Evolutionary conservation across 2,888 invertebrate species (phyloP).

Genomic region (Acanthacorydalis orientalis): DNA sequence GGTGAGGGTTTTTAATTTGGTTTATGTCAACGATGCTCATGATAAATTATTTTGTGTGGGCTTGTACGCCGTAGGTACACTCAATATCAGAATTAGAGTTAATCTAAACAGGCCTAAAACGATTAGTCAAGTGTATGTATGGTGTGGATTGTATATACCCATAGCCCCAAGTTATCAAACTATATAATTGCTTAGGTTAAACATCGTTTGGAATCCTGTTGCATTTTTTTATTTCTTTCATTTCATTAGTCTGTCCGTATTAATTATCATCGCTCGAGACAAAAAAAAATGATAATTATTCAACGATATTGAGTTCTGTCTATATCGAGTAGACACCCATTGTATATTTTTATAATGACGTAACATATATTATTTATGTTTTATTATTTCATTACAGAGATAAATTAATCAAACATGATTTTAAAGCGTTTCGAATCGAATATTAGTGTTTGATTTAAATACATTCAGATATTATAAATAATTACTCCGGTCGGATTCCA

Average conservation of each 20-base stretch:
- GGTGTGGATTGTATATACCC: not conserved
- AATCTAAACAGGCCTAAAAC: conserved; percentile 1
- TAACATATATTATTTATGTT: too few species aligned
- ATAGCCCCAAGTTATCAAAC: conserved; percentile 4
- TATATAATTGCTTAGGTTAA: conserved; percentile 6
- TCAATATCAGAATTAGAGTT: not conserved
- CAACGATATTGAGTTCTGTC: too few species aligned
- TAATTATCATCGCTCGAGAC: not conserved
- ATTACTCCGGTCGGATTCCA: too few species aligned
- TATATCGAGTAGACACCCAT: too few species aligned
- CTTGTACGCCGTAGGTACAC: conserved; percentile 10
- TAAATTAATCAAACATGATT: too few species aligned
- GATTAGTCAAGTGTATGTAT: not conserved
- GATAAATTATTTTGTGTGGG: conserved; percentile 30
- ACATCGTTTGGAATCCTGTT: conserved; percentile 2
- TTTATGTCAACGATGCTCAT: conserved; percentile 30
- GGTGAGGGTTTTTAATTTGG: conserved; percentile 30
- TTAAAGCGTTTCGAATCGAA: too few species aligned
- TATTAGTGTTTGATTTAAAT: too few species aligned
- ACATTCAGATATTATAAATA: too few species aligned
- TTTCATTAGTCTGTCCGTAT: not conserved
- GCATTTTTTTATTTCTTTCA: not conserved
- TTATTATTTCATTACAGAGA: too few species aligned
- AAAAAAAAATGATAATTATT: too few species aligned
- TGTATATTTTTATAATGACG: too few species aligned